Conservation (phyloP, 2,113 vertebrate genomes). For the Perca fluviatilis region DNA sequence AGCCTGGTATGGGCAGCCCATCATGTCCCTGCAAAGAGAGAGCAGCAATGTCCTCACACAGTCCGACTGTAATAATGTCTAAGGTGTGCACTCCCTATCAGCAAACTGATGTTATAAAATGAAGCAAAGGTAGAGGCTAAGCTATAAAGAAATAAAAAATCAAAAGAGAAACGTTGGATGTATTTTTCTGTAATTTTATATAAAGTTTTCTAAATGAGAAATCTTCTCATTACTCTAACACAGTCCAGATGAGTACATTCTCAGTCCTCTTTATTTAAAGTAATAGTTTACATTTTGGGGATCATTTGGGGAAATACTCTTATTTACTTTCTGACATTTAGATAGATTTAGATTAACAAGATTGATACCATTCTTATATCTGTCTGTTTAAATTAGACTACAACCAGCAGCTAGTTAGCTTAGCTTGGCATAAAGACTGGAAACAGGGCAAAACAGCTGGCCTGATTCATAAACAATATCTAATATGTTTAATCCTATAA, state of each 20-base stretch:
- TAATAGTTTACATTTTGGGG: not conserved
- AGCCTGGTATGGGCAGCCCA: slow-evolving; percentile 94
- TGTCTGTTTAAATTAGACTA: too few species aligned
- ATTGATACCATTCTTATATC: not conserved
- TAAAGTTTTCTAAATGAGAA: too few species aligned
- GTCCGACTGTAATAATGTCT: not conserved
- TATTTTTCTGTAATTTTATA: too few species aligned
- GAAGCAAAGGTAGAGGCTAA: not conserved
- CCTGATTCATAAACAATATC: too few species aligned
- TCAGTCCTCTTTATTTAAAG: not conserved
- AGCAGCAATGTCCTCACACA: slow-evolving; percentile 31
- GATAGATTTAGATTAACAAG: not conserved
- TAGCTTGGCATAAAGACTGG: too few species aligned
- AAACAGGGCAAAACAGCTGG: too few species aligned
- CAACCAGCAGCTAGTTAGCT: too few species aligned
- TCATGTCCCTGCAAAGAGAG: slow-evolving; percentile 89
- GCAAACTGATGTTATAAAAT: not conserved
- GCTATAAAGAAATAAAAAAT: not conserved
- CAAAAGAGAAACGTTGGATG: not conserved
- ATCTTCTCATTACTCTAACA: too few species aligned
- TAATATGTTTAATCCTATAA: too few species aligned
- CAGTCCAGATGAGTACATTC: not conserved
- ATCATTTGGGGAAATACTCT: not conserved
- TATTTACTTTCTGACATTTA: not conserved
- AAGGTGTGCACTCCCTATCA: not conserved